phyloP scores from a whole-genome alignment of 2,113 vertebrate genomes.

The Archocentrus centrarchus region DNA sequence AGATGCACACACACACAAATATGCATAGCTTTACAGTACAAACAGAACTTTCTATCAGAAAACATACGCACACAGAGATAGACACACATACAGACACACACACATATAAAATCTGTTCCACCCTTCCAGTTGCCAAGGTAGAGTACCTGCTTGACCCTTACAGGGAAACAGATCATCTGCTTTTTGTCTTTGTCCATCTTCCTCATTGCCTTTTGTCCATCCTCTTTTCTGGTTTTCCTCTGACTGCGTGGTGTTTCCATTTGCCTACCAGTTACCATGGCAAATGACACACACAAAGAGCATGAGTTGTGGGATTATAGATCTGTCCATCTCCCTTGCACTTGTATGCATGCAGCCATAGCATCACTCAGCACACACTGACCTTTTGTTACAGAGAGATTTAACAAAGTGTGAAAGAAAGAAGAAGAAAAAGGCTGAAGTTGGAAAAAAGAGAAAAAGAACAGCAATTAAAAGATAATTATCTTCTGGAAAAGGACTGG shows the following conservation, averaged over 20 bases:
- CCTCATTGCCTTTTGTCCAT: slow-evolving; percentile 21
- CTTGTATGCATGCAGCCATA: neutral
- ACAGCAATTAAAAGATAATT: slow-evolving; percentile 76
- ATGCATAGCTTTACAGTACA: slow-evolving; percentile 9
- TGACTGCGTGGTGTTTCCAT: slow-evolving; percentile 33
- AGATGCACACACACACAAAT: neutral
- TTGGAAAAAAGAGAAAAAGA: slow-evolving; percentile 41
- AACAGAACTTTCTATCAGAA: neutral
- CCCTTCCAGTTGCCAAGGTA: slow-evolving; percentile 3
- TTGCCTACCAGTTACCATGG: slow-evolving; percentile 61
- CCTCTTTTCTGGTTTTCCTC: slow-evolving; percentile 24
- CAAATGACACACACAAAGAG: slow-evolving; percentile 53
- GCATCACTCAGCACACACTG: slow-evolving; percentile 37
- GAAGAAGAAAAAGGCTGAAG: slow-evolving; percentile 34
- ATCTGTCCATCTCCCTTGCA: slow-evolving; percentile 28
- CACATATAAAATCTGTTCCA: neutral
- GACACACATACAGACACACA: neutral
- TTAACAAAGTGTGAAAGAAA: slow-evolving; percentile 60
- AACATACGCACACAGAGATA: neutral
- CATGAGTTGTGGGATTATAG: slow-evolving; percentile 39
- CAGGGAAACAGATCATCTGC: slow-evolving; percentile 12
- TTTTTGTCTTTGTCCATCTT: neutral
- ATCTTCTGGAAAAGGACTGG: slow-evolving; percentile 34
- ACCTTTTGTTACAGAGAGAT: slow-evolving; percentile 57
- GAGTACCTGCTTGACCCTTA: slow-evolving; percentile 1